These are phyloP conservation scores for Hanleya hanleyi DNA, from an alignment of 2,888 invertebrate genomes.

Conservation along the genomic window DNA sequence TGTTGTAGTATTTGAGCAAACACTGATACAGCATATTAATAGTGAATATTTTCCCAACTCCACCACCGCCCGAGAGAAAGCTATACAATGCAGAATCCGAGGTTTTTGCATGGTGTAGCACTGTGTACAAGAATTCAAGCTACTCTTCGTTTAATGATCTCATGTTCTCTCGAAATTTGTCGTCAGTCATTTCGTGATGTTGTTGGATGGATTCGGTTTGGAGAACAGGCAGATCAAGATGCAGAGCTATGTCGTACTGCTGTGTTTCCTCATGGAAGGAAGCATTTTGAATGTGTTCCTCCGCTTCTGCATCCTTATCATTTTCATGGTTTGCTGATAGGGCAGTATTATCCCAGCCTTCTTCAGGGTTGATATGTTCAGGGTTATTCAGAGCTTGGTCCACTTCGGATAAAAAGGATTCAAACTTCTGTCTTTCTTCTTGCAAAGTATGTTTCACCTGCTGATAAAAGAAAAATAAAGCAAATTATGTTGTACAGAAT, in stretches of 20 bases:
- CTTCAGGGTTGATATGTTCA: background rate
- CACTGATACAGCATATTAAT: background rate
- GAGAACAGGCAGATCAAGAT: background rate
- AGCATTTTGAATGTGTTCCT: background rate
- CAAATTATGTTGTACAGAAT: background rate
- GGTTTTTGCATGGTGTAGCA: slow-evolving; percentile 31
- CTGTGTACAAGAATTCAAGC: slow-evolving; percentile 33
- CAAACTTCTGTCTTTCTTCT: background rate
- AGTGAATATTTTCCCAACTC: slow-evolving; percentile 8
- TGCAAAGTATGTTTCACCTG: background rate
- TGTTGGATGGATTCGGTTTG: background rate
- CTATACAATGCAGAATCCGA: slow-evolving; percentile 14
- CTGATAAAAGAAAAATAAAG: background rate
- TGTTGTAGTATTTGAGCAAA: background rate
- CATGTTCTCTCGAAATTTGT: slow-evolving; percentile 35
- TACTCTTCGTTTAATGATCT: slow-evolving; percentile 37
- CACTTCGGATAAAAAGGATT: background rate
- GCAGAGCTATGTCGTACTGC: background rate
- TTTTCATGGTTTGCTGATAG: background rate
- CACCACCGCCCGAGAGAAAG: slow-evolving; percentile 5
- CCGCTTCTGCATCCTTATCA: background rate
- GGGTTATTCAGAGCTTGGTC: background rate
- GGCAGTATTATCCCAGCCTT: slow-evolving; percentile 5
- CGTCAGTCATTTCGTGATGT: slow-evolving; percentile 31
- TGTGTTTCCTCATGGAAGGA: too few species aligned